Percentiles rank a stretch among this genome's conserved stretches.
phyloP scores from a whole-genome alignment of 2,797 vertebrate species.

The Cichlasoma orientale region DNA sequence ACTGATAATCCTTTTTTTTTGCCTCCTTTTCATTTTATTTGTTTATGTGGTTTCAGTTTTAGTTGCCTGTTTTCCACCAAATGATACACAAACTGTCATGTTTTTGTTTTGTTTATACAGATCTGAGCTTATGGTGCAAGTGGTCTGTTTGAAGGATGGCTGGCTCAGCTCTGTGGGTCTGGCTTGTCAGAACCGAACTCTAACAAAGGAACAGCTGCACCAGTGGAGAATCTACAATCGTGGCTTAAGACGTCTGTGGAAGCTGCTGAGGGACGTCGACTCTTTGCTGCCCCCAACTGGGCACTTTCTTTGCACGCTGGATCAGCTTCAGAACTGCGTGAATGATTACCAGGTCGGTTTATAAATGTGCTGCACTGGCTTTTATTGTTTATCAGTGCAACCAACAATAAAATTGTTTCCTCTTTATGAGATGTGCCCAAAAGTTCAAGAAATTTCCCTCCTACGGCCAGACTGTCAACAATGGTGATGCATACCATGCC shows the following conservation, averaged over 20 bases:
- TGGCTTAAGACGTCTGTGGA: slow-evolving; percentile 72
- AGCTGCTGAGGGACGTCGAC: slow-evolving; percentile 72
- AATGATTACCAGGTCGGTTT: slow-evolving; percentile 73
- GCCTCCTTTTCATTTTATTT: not conserved
- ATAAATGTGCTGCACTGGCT: not conserved
- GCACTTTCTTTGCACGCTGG: slow-evolving; percentile 63
- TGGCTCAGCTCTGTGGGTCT: slow-evolving; percentile 79
- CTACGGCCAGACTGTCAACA: not conserved
- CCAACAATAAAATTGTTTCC: not conserved
- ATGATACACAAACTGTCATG: not conserved
- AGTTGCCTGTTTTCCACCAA: not conserved
- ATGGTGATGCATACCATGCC: not conserved
- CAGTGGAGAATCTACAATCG: slow-evolving; percentile 78
- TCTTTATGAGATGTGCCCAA: not conserved
- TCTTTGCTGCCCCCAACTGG: slow-evolving; percentile 71
- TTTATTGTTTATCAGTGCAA: not conserved
- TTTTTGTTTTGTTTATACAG: slow-evolving; percentile 61
- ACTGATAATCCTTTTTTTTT: not conserved
- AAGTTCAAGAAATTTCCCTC: not conserved
- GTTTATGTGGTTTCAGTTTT: not conserved
- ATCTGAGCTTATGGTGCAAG: slow-evolving; percentile 77
- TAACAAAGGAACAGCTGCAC: slow-evolving; percentile 63
- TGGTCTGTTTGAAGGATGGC: slow-evolving; percentile 73
- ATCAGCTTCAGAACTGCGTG: slow-evolving; percentile 69
- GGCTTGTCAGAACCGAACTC: slow-evolving; percentile 65